Base-by-base conservation (phyloP, 2,113 vertebrate species). In the Channa argus region DNA sequence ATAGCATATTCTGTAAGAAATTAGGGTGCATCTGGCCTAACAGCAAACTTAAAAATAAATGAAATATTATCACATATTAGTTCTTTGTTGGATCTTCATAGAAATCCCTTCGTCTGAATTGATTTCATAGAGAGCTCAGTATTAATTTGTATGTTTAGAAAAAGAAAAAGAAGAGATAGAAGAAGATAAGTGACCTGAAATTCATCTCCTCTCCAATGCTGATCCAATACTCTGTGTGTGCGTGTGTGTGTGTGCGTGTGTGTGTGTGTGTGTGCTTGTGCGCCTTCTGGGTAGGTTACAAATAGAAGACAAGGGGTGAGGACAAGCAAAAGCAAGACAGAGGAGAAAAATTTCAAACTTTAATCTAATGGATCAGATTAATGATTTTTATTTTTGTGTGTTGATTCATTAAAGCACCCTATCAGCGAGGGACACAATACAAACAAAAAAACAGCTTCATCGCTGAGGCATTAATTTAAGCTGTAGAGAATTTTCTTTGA, bases 211-310 rank as follows among this genome's bases (percentile, higher is more conserved):
- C 70, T 69, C 41, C 44, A 76, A 56, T 52, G 55, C 12, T 55
- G 44, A 63, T 75, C 36, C n/a, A 46, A 43, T 71, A 50, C n/a
- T n/a, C n/a, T n/a, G 47, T 24, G 24, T 24, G 24, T 24, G 24
- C 1, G 24, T 24, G 24, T 24, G 24, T 24, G 24, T 24, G 45
- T 59, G 49, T 49, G 36, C 39, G 47, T 24, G 24, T 24, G 24
- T 24, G 24, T 24, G 24, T 24, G 24, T 24, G 24, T 24, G 24
- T 24, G 45, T 59, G 49, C 37, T 44, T 33, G 37, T n/a, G 33
- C 1, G 51, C 85, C 89, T 85, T 81, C 74, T 82, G 85, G 87
- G 86, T 80, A 88, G 84, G 86, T 91, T 88, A 87, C 43, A 49
- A 73, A 45, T 12, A 65, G 59, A 75, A 61, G 60, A 72, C 49